A percentile compares a stretch with the other conserved stretches of the same genome.
Evolutionary conservation across 2,113 vertebrate genomes (phyloP).

Genomic region (Eidolon helvum): DNA sequence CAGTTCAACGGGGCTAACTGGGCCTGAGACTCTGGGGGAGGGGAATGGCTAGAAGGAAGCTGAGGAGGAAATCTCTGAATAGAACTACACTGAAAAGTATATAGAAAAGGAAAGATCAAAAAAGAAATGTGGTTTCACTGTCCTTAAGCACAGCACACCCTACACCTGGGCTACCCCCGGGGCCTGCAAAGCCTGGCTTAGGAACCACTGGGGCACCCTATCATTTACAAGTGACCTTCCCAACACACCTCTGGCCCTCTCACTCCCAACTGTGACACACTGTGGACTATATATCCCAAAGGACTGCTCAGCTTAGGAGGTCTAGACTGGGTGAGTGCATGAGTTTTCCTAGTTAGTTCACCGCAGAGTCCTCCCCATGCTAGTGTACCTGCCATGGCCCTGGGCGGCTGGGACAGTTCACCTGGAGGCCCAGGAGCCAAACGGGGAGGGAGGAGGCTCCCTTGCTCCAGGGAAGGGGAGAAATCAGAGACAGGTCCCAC

Average conservation of each 20-base stretch:
- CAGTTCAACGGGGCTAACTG: background rate
- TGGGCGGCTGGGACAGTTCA: background rate
- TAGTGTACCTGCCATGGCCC: background rate
- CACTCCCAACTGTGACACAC: background rate
- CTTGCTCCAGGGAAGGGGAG: background rate
- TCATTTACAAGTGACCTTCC: background rate
- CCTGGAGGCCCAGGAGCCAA: background rate
- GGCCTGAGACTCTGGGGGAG: background rate
- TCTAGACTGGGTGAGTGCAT: background rate
- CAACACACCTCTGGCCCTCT: background rate
- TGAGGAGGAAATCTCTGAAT: background rate
- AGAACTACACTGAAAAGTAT: background rate
- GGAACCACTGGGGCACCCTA: rapidly evolving
- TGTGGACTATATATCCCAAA: background rate
- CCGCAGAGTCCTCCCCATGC: background rate
- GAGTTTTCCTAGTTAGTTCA: background rate
- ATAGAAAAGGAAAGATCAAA: background rate
- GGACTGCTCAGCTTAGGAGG: background rate
- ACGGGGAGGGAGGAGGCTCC: background rate
- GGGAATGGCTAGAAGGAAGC: background rate
- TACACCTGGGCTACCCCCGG: background rate
- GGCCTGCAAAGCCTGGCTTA: background rate
- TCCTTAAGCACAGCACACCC: background rate
- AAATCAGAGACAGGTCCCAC: background rate
- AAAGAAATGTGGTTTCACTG: background rate